These are phyloP conservation scores for Phataginus tricuspis DNA, from an alignment of 2,797 vertebrate genomes.

Conservation along the genomic window DNA sequence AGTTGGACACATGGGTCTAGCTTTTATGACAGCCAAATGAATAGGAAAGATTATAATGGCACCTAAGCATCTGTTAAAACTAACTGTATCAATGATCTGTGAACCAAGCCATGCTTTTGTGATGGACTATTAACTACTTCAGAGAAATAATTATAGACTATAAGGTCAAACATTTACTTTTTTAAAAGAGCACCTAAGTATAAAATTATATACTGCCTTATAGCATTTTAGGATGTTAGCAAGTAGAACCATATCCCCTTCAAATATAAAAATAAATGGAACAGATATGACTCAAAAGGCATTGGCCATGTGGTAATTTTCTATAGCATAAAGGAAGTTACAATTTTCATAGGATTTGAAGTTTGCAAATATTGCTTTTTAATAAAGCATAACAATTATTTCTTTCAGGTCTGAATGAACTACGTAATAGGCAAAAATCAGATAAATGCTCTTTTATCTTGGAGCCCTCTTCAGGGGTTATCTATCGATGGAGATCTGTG, in stretches of 20 bases:
- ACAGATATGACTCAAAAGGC: constrained; percentile 18
- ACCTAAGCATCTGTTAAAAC: constrained; percentile 78
- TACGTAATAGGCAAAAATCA: constrained; percentile 54
- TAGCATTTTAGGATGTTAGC: constrained; percentile 24
- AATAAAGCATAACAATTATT: constrained; percentile 58
- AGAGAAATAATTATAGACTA: constrained; percentile 70
- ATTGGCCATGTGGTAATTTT: constrained; percentile 2
- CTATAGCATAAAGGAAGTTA: constrained; percentile 39
- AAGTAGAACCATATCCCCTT: background rate
- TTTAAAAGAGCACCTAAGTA: constrained; percentile 51
- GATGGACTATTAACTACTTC: constrained; percentile 61
- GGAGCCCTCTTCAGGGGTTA: constrained; percentile 44
- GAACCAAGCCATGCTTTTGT: constrained; percentile 76
- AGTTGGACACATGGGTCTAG: constrained; percentile 58
- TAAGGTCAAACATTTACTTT: constrained; percentile 78
- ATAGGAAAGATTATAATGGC: constrained; percentile 69
- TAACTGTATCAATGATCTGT: constrained; percentile 75
- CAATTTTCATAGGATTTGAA: constrained; percentile 47
- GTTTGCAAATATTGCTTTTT: constrained; percentile 56
- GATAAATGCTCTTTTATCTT: constrained; percentile 57
- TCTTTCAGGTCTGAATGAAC: constrained; percentile 66
- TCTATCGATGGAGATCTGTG: constrained; percentile 52
- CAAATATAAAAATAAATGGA: constrained; percentile 59
- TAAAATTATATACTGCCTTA: constrained; percentile 57
- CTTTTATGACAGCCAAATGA: constrained; percentile 67